These are phyloP conservation scores for Rhagoletis zephyria DNA, from an alignment of 1,140 invertebrate species.

Conservation along the genomic window DNA sequence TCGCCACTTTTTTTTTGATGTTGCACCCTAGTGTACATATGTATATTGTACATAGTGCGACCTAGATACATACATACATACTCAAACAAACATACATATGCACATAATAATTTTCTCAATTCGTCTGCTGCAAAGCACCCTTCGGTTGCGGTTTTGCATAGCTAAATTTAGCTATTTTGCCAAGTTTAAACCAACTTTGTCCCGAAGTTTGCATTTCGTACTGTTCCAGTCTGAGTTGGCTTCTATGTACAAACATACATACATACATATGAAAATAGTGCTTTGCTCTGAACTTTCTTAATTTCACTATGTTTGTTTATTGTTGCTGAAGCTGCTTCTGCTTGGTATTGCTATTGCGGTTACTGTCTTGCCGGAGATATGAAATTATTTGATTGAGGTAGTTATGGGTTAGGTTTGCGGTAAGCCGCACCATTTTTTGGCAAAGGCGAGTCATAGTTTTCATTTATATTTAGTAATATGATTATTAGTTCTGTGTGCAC, in stretches of 20 bases:
- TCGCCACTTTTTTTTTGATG: too few relatives aligned
- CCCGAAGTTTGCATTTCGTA: background rate
- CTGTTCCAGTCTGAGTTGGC: background rate
- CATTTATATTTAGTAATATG: background rate
- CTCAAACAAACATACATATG: too few relatives aligned
- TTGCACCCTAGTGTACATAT: too few relatives aligned
- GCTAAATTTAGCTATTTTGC: background rate
- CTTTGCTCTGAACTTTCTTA: background rate
- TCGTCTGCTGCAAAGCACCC: background rate
- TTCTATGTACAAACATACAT: background rate
- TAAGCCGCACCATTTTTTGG: background rate
- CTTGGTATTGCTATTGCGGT: background rate
- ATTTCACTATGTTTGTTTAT: background rate
- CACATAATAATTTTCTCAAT: background rate
- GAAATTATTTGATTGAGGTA: conserved; percentile 8
- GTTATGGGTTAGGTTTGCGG: background rate
- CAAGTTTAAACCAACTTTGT: background rate
- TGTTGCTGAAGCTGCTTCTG: background rate
- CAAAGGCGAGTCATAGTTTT: background rate
- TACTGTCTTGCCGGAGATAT: background rate
- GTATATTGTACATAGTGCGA: too few relatives aligned
- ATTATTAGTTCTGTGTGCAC: background rate
- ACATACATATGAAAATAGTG: too few relatives aligned
- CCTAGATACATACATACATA: background rate
- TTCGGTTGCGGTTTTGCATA: background rate